These are phyloP conservation scores for Mystacornis crossleyi DNA, from an alignment of 2,113 vertebrate genomes.

Conservation along the genomic window DNA sequence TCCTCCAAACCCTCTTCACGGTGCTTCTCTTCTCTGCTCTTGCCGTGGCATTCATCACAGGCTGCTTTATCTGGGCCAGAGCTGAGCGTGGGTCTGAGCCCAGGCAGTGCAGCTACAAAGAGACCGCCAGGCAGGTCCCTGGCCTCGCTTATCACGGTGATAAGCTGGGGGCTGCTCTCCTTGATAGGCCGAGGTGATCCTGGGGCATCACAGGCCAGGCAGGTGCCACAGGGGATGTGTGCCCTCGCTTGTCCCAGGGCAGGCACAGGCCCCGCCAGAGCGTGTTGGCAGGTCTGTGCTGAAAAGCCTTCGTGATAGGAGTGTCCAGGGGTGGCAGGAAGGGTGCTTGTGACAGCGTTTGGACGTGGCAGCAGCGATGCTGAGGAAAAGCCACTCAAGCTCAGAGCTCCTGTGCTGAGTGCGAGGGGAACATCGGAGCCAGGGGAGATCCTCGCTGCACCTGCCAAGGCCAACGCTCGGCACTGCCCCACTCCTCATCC, in stretches of 20 bases:
- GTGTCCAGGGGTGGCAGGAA: neutral
- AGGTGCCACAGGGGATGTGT: rapidly evolving
- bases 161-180: neutral
- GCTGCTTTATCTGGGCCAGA: neutral
- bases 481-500: neutral
- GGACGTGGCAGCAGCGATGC: rapidly evolving
- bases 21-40: neutral
- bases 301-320: neutral
- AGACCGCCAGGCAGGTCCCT: neutral
- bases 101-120: neutral
- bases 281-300: neutral
- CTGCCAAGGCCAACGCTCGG: neutral
- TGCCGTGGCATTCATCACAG: neutral
- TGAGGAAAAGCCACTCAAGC: neutral
- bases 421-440: rapidly evolving
- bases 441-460: neutral
- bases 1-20: neutral
- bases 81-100: neutral
- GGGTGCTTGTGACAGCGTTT: neutral
- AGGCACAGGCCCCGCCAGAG: neutral
- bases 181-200: neutral
- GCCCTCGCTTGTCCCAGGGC: neutral
- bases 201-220: neutral
- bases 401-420: neutral
- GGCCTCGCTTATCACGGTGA: neutral